Percentiles rank a stretch among this genome's conserved stretches.
These are phyloP conservation scores for Dermolepida albohirtum DNA, from an alignment of 2,888 invertebrate genomes.

Conservation along the genomic window DNA sequence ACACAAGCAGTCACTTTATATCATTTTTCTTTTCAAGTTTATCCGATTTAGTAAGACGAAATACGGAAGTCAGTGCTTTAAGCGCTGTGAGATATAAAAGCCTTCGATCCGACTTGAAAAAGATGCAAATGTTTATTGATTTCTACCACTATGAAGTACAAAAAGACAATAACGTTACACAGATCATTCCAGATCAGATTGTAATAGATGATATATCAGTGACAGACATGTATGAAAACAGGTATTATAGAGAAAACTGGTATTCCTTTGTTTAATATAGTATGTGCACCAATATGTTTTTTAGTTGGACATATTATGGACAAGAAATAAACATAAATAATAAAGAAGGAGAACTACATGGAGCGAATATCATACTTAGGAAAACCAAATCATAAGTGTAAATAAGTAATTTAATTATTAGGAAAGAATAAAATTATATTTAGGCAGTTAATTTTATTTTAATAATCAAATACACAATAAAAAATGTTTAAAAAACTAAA, in stretches of 20 bases:
- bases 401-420: no score
- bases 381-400: conserved; percentile 21
- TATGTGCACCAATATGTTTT: conserved; percentile 35
- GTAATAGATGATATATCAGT: conserved; percentile 32
- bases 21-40: conserved; percentile 45
- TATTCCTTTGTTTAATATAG: no score
- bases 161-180: conserved; percentile 14
- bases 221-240: conserved; percentile 38
- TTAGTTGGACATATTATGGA: conserved; percentile 64
- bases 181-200: conserved; percentile 16
- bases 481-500: no score
- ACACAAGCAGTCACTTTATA: neutral
- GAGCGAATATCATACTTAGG: conserved; percentile 24
- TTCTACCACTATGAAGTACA: conserved; percentile 21
- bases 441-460: no score
- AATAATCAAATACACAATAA: no score
- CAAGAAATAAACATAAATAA: conserved; percentile 59
- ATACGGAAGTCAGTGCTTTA: conserved; percentile 26
- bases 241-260: conserved; percentile 5
- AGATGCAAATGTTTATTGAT: conserved; percentile 37
- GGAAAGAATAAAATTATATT: no score
- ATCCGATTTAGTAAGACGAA: conserved; percentile 35
- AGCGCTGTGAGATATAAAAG: conserved; percentile 25
- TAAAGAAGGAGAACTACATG: conserved; percentile 27
- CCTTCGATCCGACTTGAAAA: conserved; percentile 30